Percentiles rank a stretch among this genome's conserved stretches.
These are phyloP conservation scores for Poeciliopsis retropinna DNA, from an alignment of 2,113 vertebrate genomes.

Conservation along the genomic window DNA sequence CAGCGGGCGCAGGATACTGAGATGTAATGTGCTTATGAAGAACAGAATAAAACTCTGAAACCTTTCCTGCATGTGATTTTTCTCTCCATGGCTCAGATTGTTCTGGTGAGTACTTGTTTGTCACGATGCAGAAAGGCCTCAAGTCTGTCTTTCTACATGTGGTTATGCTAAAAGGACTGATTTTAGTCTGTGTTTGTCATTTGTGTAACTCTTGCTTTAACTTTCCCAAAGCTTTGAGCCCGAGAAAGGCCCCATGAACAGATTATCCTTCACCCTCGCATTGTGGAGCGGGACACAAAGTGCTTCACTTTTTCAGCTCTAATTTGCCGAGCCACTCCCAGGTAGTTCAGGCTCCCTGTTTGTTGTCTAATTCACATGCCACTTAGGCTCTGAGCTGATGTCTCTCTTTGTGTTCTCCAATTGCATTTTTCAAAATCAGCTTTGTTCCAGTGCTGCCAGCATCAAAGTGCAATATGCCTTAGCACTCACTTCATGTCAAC, in stretches of 20 bases:
- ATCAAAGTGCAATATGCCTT: slow-evolving; percentile 72
- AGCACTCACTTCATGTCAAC: slow-evolving; percentile 70
- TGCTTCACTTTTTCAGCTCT: neutral
- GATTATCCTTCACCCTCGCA: slow-evolving; percentile 13
- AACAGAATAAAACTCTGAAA: slow-evolving; percentile 25
- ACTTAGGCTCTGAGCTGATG: slow-evolving; percentile 49
- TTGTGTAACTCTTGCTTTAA: slow-evolving; percentile 41
- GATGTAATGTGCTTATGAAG: slow-evolving; percentile 31
- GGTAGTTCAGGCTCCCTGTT: slow-evolving; percentile 38
- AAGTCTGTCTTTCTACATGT: slow-evolving; percentile 16
- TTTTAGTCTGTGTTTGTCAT: slow-evolving; percentile 27
- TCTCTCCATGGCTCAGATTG: neutral
- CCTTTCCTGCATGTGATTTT: slow-evolving; percentile 28
- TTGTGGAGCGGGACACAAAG: slow-evolving; percentile 30
- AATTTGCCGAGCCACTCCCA: slow-evolving; percentile 34
- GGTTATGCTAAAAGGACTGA: slow-evolving; percentile 2
- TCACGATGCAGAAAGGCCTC: slow-evolving; percentile 8
- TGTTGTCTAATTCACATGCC: slow-evolving; percentile 61
- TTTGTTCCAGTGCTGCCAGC: slow-evolving; percentile 61
- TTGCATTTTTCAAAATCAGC: slow-evolving; percentile 66
- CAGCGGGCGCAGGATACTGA: slow-evolving; percentile 17
- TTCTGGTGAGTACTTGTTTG: neutral
- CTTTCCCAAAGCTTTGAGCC: slow-evolving; percentile 15
- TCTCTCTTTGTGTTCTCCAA: slow-evolving; percentile 56
- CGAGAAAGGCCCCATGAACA: slow-evolving; percentile 18